Evolutionary conservation across 2,797 vertebrate species (phyloP).

Genomic region (Pelodytes ibericus): DNA sequence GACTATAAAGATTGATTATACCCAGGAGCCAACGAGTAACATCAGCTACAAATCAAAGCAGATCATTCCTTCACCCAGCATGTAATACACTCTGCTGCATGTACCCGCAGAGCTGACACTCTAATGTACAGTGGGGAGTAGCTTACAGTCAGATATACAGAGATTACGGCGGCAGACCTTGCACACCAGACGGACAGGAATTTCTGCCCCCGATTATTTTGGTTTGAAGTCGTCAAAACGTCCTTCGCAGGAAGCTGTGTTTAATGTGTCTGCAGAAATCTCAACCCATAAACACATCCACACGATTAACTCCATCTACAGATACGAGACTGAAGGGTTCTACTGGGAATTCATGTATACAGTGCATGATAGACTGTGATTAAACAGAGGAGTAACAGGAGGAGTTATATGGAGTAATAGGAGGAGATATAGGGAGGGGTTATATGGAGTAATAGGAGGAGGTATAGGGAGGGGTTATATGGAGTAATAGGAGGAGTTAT

Average conservation of each 20-base stretch:
- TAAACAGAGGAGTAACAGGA: too few relatives aligned
- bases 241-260: slow-evolving; percentile 32
- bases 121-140: background rate
- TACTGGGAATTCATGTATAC: too few relatives aligned
- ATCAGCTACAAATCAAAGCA: too few relatives aligned
- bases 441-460: too few relatives aligned
- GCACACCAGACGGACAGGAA: slow-evolving; percentile 13
- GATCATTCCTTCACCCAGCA: background rate
- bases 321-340: too few relatives aligned
- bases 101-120: background rate
- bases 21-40: too few relatives aligned
- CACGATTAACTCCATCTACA: too few relatives aligned
- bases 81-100: background rate
- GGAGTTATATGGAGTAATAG: too few relatives aligned
- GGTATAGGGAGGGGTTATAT: too few relatives aligned
- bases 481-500: background rate
- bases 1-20: background rate
- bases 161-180: background rate
- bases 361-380: background rate
- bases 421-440: too few relatives aligned
- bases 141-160: background rate
- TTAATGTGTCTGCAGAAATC: background rate
- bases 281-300: too few relatives aligned
- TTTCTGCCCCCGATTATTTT: slow-evolving; percentile 21
- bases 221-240: slow-evolving; percentile 2